Percentiles rank a stretch among this genome's conserved stretches.
phyloP scores from a whole-genome alignment of 2,797 vertebrate species.

The Siniperca obscura region DNA sequence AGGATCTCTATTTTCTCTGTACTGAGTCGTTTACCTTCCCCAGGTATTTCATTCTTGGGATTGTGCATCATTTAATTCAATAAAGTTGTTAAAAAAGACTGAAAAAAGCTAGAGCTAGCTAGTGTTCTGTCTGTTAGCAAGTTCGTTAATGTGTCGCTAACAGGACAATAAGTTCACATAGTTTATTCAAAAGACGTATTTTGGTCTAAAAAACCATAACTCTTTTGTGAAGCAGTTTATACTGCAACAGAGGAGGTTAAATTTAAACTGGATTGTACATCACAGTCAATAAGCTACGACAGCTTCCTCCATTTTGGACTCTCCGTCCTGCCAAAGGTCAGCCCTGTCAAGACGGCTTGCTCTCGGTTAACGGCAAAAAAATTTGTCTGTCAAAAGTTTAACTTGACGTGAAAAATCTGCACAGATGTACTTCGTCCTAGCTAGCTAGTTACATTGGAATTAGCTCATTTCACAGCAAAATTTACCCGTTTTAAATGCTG shows the following conservation, averaged over 20 bases:
- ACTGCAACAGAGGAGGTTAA: neutral
- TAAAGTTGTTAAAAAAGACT: neutral
- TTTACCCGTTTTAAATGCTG: neutral
- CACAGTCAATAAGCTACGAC: neutral
- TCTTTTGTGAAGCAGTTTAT: neutral
- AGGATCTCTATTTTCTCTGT: neutral
- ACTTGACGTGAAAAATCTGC: neutral
- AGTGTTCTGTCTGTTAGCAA: neutral
- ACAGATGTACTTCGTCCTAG: too few relatives aligned
- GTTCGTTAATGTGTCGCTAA: neutral
- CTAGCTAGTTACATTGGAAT: neutral
- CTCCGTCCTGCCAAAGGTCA: fast-evolving
- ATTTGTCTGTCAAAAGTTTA: neutral
- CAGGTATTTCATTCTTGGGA: neutral
- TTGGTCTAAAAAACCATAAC: neutral
- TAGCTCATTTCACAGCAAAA: neutral
- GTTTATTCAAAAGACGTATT: neutral
- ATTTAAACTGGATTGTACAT: neutral
- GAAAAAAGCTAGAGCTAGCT: neutral
- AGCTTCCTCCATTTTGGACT: neutral
- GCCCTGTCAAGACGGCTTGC: fast-evolving
- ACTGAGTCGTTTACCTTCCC: neutral
- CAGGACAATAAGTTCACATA: neutral
- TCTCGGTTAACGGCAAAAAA: neutral
- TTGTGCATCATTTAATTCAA: neutral